Evolutionary conservation across 2,888 invertebrate species (phyloP).

Genomic region (Troides helena): DNA sequence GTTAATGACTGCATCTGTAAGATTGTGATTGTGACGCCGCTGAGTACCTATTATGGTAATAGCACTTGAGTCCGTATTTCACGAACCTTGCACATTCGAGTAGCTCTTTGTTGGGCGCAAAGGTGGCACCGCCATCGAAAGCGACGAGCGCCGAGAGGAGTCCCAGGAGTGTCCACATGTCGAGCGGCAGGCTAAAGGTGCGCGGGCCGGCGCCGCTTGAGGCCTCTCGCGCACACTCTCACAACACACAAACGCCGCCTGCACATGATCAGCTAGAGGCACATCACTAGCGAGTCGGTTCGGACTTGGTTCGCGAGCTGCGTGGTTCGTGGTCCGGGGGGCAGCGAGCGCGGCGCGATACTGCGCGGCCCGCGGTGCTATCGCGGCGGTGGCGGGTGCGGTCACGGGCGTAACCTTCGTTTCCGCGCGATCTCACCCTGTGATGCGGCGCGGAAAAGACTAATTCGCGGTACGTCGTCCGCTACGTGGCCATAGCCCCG

Average conservation of each 20-base stretch:
- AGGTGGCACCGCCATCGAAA: conserved; percentile 61
- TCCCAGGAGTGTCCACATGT: conserved; percentile 66
- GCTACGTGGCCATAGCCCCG: conserved; percentile 12
- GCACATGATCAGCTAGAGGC: conserved; percentile 66
- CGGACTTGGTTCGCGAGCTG: conserved; percentile 38
- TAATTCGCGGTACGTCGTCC: conserved; percentile 46
- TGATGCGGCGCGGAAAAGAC: conserved; percentile 47
- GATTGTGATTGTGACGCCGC: conserved; percentile 21
- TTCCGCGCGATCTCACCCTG: conserved; percentile 69
- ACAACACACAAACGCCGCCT: conserved; percentile 63
- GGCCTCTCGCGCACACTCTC: conserved; percentile 63
- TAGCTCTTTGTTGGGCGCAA: conserved; percentile 66
- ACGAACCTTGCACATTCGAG: conserved; percentile 77
- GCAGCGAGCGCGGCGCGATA: conserved; percentile 68
- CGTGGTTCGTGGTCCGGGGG: conserved; percentile 62
- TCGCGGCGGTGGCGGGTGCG: conserved; percentile 65
- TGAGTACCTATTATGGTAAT: neutral
- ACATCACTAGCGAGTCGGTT: conserved; percentile 56
- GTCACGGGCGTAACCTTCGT: conserved; percentile 79
- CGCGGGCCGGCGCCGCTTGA: conserved; percentile 57
- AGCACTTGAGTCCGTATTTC: conserved; percentile 10
- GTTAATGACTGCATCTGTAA: conserved; percentile 41
- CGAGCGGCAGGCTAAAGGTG: conserved; percentile 59
- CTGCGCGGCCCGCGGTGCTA: conserved; percentile 58
- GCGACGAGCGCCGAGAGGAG: conserved; percentile 62